phyloP scores from a whole-genome alignment of 2,888 invertebrate genomes.

The Synanthedon tipuliformis region DNA sequence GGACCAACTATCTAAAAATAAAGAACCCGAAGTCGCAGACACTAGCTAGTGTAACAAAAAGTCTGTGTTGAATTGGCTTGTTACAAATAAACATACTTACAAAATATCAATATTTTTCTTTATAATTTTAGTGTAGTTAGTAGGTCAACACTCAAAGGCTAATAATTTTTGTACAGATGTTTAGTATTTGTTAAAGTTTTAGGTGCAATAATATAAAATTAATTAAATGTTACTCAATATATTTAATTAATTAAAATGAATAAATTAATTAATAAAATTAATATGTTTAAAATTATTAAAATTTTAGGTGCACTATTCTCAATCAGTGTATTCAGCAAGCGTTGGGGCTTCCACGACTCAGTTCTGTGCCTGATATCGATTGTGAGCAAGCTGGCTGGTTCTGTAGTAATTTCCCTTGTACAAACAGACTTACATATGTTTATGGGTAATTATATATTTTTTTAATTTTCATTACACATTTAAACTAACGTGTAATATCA shows the following conservation, averaged over 20 bases:
- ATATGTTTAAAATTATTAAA: neutral
- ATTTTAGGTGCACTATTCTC: conserved; percentile 57
- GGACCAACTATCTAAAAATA: too few species aligned
- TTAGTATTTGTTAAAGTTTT: conserved; percentile 11
- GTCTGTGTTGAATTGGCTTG: neutral
- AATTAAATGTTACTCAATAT: too few species aligned
- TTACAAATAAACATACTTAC: neutral
- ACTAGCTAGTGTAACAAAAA: too few species aligned
- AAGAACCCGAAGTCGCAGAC: too few species aligned
- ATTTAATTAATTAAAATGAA: too few species aligned
- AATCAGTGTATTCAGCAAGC: conserved; percentile 55
- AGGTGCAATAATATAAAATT: too few species aligned
- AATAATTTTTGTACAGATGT: neutral
- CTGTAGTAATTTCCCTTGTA: conserved; percentile 38
- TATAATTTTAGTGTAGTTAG: too few species aligned
- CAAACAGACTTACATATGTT: conserved; percentile 51
- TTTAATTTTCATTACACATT: too few species aligned
- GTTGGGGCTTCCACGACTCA: conserved; percentile 54
- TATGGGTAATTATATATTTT: conserved; percentile 29
- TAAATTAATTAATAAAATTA: too few species aligned
- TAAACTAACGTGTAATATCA: too few species aligned
- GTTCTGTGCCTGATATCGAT: conserved; percentile 52
- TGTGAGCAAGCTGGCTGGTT: conserved; percentile 46
- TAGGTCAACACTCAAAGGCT: neutral
- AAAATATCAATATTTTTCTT: neutral